phyloP scores from a whole-genome alignment of 2,888 invertebrate genomes.

The Sarcophaga variegata region DNA sequence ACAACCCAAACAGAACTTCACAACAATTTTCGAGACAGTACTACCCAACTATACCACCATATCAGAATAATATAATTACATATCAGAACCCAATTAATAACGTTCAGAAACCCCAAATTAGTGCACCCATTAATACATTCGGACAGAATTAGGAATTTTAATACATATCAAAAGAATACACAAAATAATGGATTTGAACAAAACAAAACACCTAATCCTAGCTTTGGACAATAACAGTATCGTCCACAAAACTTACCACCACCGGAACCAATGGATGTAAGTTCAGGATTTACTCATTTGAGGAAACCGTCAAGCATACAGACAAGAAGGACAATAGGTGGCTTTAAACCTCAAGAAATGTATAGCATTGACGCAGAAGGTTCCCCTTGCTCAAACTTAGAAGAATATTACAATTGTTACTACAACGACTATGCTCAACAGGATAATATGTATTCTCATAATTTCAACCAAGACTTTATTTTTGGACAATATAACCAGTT shows the following conservation, averaged over 20 bases:
- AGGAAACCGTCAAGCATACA: constrained; percentile 26
- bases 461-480: constrained; percentile 26
- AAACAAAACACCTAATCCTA: constrained; percentile 10
- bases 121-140: constrained; percentile 12
- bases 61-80: constrained; percentile 40
- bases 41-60: constrained; percentile 21
- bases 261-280: constrained; percentile 41
- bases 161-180: not conserved
- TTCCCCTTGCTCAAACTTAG: constrained; percentile 35
- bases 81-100: constrained; percentile 21
- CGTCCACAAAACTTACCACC: not conserved
- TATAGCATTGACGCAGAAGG: constrained; percentile 22
- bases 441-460: constrained; percentile 28
- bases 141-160: constrained; percentile 19
- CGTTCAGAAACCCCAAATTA: constrained; percentile 16
- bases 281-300: constrained; percentile 31
- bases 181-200: constrained; percentile 18
- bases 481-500: constrained; percentile 8
- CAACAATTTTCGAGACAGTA: constrained; percentile 23
- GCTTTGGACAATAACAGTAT: constrained; percentile 16
- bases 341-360: constrained; percentile 34
- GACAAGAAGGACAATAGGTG: constrained; percentile 5
- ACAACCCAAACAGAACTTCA: constrained; percentile 26
- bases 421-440: constrained; percentile 23
- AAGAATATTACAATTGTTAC: constrained; percentile 36